Evolutionary conservation across 2,888 invertebrate species (phyloP), one percentile per base, ranked within the genome.

Genomic region (Pachliopta kotzebuea): DNA sequence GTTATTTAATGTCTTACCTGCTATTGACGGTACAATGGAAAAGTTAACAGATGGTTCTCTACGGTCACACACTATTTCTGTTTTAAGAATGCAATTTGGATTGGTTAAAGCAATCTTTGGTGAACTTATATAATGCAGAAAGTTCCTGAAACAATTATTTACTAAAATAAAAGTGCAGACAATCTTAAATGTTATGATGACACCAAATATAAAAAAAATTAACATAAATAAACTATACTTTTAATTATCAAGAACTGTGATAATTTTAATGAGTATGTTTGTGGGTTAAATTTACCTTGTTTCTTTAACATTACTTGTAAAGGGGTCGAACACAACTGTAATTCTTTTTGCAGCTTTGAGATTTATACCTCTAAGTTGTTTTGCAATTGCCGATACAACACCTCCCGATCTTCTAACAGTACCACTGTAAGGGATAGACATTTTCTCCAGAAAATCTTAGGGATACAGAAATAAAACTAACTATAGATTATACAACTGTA

Each of bases 271-370:
- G 45, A 17, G 18, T n/a, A 45, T 18, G 4, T 45, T 45, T 24
- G 24, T 26, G 50, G 23, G 37, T 23, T 52, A 24, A 60, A 49
- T 21, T 61, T 61, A 94, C 94, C 95, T 93, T 73, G 93, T 93
- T 70, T 93, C 93, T 68, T 87, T 90, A 65, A 95, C 94, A 85
- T 95, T 94, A 74, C 94, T 92, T 73, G 94, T 93, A 84, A 97
- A 97, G 6, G 98, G 97, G 88, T 98, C 97, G 78, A 97, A 97
- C 85, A 95, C 94, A 60, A 97, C 94, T 60, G 94, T 93, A 67
- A 98, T 93, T 84, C 94, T 93, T 76, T 95, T 95, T 0, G 96
- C 95, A 54, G 96, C 96, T 81, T 96, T 96, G 66, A 97, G 91
- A 90, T 95, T 96, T 14, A 97, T 84, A 69, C 82, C 76, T 79